These are phyloP conservation scores for Luffia ferchaultella DNA, from an alignment of 2,888 invertebrate species.

Conservation along the genomic window DNA sequence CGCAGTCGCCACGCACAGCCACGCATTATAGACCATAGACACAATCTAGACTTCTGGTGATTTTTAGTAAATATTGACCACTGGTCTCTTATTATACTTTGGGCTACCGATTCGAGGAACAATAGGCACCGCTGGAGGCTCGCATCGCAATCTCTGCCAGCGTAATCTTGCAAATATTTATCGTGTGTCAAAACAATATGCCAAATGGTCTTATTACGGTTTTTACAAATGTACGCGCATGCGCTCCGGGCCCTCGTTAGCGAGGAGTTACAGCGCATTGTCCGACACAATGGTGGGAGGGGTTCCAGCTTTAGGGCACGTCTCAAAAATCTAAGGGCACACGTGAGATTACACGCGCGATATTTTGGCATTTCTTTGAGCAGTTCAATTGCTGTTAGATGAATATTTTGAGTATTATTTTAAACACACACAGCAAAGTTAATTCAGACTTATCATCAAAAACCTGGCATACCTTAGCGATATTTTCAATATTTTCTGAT, in stretches of 20 bases:
- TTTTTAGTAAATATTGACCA: no score
- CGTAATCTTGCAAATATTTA: constrained; percentile 56
- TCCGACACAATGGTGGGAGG: constrained; percentile 56
- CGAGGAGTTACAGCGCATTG: constrained; percentile 57
- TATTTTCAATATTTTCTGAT: background rate
- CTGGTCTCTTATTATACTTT: no score
- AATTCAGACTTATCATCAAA: background rate
- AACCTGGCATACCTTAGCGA: background rate
- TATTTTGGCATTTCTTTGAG: background rate
- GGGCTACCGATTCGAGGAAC: background rate
- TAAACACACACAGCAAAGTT: background rate
- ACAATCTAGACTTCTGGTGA: no score
- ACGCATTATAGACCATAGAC: no score
- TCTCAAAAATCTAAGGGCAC: background rate
- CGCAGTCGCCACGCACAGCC: no score
- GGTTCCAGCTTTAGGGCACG: constrained; percentile 10
- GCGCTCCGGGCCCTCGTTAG: constrained; percentile 56
- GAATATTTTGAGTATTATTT: background rate
- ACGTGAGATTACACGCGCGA: background rate
- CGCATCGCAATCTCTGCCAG: constrained; percentile 36
- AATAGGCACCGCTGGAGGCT: constrained; percentile 10
- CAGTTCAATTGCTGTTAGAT: background rate
- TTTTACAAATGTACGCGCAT: constrained; percentile 52
- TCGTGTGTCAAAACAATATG: constrained; percentile 62
- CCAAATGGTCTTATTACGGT: constrained; percentile 61